Conservation (phyloP, 2,113 vertebrate species). For the Pituophis catenifer region DNA sequence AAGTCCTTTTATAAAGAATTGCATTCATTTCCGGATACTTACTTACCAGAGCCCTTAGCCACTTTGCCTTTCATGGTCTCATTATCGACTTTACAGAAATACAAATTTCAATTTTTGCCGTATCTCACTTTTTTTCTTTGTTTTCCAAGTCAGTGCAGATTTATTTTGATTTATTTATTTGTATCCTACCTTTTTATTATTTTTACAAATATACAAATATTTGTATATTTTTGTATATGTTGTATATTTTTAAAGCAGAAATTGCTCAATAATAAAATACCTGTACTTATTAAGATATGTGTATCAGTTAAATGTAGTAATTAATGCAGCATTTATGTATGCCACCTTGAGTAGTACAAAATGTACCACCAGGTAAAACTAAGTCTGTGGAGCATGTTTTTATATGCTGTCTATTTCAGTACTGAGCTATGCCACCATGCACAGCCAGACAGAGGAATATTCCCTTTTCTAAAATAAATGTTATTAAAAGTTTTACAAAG, state of each 20-base stretch:
- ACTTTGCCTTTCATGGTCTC: neutral
- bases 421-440: neutral
- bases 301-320: neutral
- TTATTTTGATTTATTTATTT: neutral
- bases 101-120: neutral
- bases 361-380: neutral
- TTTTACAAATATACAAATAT: too few relatives aligned
- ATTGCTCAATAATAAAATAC: neutral
- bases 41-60: neutral
- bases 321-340: neutral
- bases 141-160: neutral
- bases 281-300: neutral
- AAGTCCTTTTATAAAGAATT: neutral
- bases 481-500: too few relatives aligned
- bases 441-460: neutral
- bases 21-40: neutral
- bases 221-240: too few relatives aligned
- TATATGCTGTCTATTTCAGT: neutral
- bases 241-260: too few relatives aligned
- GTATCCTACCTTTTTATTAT: too few relatives aligned
- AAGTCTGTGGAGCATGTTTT: neutral
- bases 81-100: neutral
- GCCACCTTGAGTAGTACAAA: neutral
- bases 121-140: neutral
- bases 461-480: neutral